Evolutionary conservation across 2,797 vertebrate species (phyloP), one percentile per base, ranked within the genome.

Genomic region (Sciurus vulgaris): DNA sequence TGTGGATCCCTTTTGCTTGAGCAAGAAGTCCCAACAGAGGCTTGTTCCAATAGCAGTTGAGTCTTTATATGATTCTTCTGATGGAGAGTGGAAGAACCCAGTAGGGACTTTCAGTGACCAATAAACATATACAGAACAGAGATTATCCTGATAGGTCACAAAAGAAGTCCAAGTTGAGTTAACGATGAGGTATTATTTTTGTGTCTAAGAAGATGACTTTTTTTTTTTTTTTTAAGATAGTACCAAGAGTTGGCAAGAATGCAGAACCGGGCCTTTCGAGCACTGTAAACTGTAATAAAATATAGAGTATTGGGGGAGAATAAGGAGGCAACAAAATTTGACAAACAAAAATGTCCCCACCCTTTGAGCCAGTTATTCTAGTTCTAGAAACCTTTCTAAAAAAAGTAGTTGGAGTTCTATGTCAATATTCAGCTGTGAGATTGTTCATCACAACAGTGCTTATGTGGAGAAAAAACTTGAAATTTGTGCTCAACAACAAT

Each of bases 141-240:
- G 24, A 0, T 61, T 47, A 59, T 26, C 14, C 10, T 91, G 56
- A 86, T 7, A 51, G 35, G 5, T 83, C 74, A 89, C 15, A 76
- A 93, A 90, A 85, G 10, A 94, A 91, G 61, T 79, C 67, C 11
- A 96, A 51, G n/a, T 79, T 65, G 65, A 89, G 69, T 74, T 77
- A 93, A n/a, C 10, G 76, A 76, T 33, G 35, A 56, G 2, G 20
- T 91, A 12, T 74, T 59, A 72, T 33, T 94, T 84, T 94, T 67
- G 8, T 83, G 54, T 92, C 65, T 93, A 89, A 91, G 74, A 79
- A 51, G 84, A 49, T 61, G 41, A 89, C 63, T 73, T 2, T 38
- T 38, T 67, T 35, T 38, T 38, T 67, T 35, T 38, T 86, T 76
- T 61, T 35, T 10, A 54, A 54, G 7, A 14, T 35, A 35, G 26